Evolutionary conservation across 92 coral and sea anemone genomes (phyloP), one percentile per base, ranked within the genome.

Genomic region (Palythoa heliodiscus): DNA sequence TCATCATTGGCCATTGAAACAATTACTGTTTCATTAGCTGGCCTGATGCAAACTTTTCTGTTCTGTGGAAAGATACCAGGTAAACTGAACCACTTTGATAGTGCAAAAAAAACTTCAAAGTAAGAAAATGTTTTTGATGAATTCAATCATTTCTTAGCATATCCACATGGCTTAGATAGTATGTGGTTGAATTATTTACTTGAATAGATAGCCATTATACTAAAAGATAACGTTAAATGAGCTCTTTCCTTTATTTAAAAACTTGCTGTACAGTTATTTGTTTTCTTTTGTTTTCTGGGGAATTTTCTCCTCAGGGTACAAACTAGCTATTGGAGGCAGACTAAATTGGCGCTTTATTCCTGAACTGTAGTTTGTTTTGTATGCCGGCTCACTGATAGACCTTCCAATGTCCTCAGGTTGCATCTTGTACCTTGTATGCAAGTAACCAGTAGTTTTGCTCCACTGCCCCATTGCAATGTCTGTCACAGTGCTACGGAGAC

Each of bases 301-400:
- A 53, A 7, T 40, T 69, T 86, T 87, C 20, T 86, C 86, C 70
- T 89, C 94, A 2, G 99, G 95, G 86, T 94, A 96, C 67, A 96
- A 60, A 11, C 94, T 85, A n/a, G 99, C 99, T 53, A 96, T 93
- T 3, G 99, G 94, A 20, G 99, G 99, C 24, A 94, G 91, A 25
- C 82, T 75, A 14, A 78, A 73, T 2, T 86, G 70, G 73, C 89
- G 87, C 17, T 92, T 86, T 76, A 89, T 77, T 9, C 57, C 76
- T 0, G 83, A 43, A 47, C 66, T 39, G 16, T 57, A 58, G 9
- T 3, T 52, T 48, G 54, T 87, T 53, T 73, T 86, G 53, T 89
- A 75, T 47, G 92, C 61, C 6, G 98, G 95, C 14, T 91, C 93
- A 17, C 93, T 92, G 23, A 76, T 61, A 67, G 88, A 89, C 82